Percentiles rank a stretch among this genome's conserved stretches.
phyloP scores from a whole-genome alignment of 2,888 invertebrate genomes.

The Drosophila maculinotata region DNA sequence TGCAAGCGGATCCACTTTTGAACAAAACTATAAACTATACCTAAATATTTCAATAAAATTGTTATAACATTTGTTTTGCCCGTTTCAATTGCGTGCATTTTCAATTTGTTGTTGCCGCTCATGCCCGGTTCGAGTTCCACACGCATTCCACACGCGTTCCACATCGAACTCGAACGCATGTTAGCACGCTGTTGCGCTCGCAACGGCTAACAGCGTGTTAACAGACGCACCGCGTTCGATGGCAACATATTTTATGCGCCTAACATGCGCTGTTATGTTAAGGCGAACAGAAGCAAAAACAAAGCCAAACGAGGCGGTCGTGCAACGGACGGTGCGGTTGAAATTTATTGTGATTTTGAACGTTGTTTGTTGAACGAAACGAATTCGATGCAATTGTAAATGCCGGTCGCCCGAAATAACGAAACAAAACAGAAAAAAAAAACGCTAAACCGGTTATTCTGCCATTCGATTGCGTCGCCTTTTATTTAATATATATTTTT shows the following conservation, averaged over 20 bases:
- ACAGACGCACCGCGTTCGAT: slow-evolving; percentile 33
- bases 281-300: slow-evolving; percentile 55
- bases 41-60: slow-evolving; percentile 10
- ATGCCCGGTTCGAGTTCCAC: slow-evolving; percentile 45
- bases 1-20: neutral
- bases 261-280: slow-evolving; percentile 35
- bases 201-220: slow-evolving; percentile 29
- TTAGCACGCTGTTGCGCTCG: slow-evolving; percentile 1
- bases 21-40: slow-evolving; percentile 2
- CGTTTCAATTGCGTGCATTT: neutral
- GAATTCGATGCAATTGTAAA: slow-evolving; percentile 53
- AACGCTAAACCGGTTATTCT: slow-evolving; percentile 51
- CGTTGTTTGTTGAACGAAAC: slow-evolving; percentile 37
- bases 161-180: slow-evolving; percentile 50
- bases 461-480: slow-evolving; percentile 35
- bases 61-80: neutral
- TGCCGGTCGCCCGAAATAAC: slow-evolving; percentile 45
- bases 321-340: slow-evolving; percentile 56
- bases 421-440: no score
- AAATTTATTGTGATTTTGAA: slow-evolving; percentile 21
- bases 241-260: slow-evolving; percentile 24
- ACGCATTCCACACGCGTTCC: slow-evolving; percentile 43
- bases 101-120: neutral
- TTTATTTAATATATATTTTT: slow-evolving; percentile 7
- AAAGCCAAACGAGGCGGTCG: slow-evolving; percentile 60